These are phyloP conservation scores for Copidosoma floridanum DNA, from an alignment of 1,140 invertebrate genomes.

Conservation along the genomic window DNA sequence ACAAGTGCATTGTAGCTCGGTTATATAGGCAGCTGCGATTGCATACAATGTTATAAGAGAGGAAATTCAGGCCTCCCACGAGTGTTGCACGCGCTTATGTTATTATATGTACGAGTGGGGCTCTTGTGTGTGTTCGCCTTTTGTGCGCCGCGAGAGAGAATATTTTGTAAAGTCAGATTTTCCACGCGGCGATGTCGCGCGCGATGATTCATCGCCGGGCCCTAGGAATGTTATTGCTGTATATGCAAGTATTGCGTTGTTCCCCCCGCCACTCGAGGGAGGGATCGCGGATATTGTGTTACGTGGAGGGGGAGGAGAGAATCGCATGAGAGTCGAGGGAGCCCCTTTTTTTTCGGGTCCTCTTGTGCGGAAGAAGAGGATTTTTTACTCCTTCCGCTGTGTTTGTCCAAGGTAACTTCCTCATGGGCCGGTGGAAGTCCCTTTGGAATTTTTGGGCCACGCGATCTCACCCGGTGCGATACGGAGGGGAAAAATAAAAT, in stretches of 20 bases:
- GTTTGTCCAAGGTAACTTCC: too few species aligned
- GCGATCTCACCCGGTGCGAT: too few species aligned
- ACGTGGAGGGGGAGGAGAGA: neutral
- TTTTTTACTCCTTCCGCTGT: too few species aligned
- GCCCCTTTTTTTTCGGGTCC: neutral
- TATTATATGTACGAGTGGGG: neutral
- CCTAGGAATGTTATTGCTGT: too few species aligned
- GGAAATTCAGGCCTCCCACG: neutral
- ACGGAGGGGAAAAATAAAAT: too few species aligned
- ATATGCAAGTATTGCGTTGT: too few species aligned
- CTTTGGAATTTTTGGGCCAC: too few species aligned
- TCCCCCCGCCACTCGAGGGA: too few species aligned
- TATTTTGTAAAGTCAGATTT: conserved; percentile 2
- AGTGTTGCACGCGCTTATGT: neutral
- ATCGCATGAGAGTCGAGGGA: conserved; percentile 4
- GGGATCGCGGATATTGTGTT: neutral
- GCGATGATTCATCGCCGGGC: neutral
- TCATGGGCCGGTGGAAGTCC: too few species aligned
- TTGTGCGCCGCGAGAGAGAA: neutral
- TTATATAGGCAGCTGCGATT: neutral
- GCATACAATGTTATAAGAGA: neutral
- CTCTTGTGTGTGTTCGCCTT: too few species aligned
- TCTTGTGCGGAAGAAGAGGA: too few species aligned
- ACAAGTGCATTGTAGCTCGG: neutral
- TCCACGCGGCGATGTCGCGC: neutral